Base-by-base conservation (phyloP, 1,140 invertebrate species). In the Eueides isabella region DNA sequence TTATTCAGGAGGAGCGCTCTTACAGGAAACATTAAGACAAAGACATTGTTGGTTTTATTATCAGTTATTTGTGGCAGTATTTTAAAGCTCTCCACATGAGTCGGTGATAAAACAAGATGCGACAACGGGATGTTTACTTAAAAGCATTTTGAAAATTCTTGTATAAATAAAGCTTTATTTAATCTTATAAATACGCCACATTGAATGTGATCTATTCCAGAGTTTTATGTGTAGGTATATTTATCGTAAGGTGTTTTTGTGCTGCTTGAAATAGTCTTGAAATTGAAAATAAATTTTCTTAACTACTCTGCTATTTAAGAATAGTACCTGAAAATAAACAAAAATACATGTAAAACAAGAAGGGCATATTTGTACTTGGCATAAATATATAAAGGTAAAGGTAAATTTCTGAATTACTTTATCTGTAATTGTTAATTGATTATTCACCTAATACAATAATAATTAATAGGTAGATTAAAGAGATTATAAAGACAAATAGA, bases 21-120 rank as follows among this genome's bases (percentile, higher is more conserved):
- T 64, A 68, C 72, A 74, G 67, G 72, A 74, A 74, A 74, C 67
- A 69, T 74, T 74, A 64, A 35, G 48, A 71, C 69, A 73, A 68
- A 68, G 66, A 74, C 72, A 74, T 74, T 74, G 41, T 63, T 63
- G 67, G 29, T 29, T 69, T 74, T 74, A 74, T 74, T 69, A 74
- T 55, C 29, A 65, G 38, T 65, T 69, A 74, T 74, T 74, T 74
- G 30, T 64, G 61, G 29, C 19, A 64, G n/a, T 48, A 11, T 61
- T 65, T 38, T 62, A 19, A 35, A 68, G 67, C 38, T 55, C 67
- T 31, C 48, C 11, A 16, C 30, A 35, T 61, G 48, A 61, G 33
- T 5, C 55, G 31, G 44, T 11, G 48, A 35, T 61, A 61, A 68
- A 68, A 61, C 30, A 61, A 68, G 30, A 30, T 35, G n/a, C 61